phyloP scores from a whole-genome alignment of 2,797 vertebrate species.

The Falco rusticolus region DNA sequence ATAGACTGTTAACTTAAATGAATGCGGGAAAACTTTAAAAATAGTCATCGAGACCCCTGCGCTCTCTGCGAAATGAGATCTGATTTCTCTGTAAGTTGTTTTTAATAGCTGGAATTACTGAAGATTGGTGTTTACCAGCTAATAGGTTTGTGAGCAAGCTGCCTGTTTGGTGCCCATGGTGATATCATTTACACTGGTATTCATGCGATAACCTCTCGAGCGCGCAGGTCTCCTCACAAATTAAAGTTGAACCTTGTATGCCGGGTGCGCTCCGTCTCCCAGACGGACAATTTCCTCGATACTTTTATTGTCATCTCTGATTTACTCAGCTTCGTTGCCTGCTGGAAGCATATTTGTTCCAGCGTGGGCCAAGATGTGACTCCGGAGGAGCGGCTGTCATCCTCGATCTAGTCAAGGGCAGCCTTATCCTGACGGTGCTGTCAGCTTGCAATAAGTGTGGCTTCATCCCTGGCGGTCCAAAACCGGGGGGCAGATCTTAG shows the following conservation, averaged over 20 bases:
- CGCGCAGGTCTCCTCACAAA: conserved; percentile 22
- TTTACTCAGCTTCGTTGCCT: neutral
- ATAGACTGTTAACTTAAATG: conserved; percentile 4
- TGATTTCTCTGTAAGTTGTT: conserved; percentile 75
- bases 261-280: neutral
- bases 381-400: neutral
- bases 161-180: conserved; percentile 56
- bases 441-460: accelerated
- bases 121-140: conserved; percentile 63
- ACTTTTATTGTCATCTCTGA: conserved; percentile 40
- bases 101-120: conserved; percentile 77
- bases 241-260: neutral
- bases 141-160: conserved; percentile 26
- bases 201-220: neutral
- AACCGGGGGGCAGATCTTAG: neutral
- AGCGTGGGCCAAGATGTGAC: neutral
- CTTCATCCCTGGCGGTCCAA: neutral
- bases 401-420: neutral
- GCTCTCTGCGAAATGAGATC: conserved; percentile 67
- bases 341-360: conserved; percentile 41
- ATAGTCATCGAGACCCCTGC: conserved; percentile 53
- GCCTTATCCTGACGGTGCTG: accelerated
- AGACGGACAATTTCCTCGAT: conserved; percentile 18
- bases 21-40: conserved; percentile 57
- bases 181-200: conserved; percentile 33